Evolutionary conservation across 2,888 invertebrate species (phyloP), one percentile per base, ranked within the genome.

Genomic region (Tholera decimalis): DNA sequence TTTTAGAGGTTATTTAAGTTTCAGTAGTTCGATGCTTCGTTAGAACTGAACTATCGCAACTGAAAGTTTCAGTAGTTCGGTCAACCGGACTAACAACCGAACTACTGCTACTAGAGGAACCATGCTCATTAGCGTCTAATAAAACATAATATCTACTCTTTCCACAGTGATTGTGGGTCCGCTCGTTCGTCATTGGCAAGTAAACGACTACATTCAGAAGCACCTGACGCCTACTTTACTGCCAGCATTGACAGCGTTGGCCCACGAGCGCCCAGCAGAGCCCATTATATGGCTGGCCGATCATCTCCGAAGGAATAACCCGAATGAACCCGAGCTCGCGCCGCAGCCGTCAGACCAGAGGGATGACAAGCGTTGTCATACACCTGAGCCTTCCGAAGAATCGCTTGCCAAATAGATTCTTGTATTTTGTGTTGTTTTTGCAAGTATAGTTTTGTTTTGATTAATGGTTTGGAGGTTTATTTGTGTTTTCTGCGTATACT

Each of bases 271-370:
- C 73, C 98, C 98, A 0, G 92, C 95, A 0, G 97, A 98, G 88
- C 98, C 98, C 0, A 92, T 98, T 41, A 88, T 97, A 30, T 98
- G 97, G 97, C 91, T 98, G 44, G 98, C 98, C 1, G 97, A 98
- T 76, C 97, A 97, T 96, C 92, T 98, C 43, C 91, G 97, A 7
- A 91, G 96, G 44, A 97, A 98, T 89, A 98, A 98, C 92, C 98
- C 98, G 4, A 97, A 97, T 86, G 97, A 97, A 85, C 98, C 97
- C 0, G 95, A 93, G 51, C 37, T 91, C 6, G 91, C 85, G 1
- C 81, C 91, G 0, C 89, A 88, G 62, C 68, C 84, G 3, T 56
- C 84, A 0, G 91, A 88, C 1, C 69, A 83, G 47, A 79, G 80
- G 8, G 91, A 91, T 2, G 91, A 94, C 8, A 67, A 55, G 22